A percentile compares a stretch with the other conserved stretches of the same genome.
Conservation (phyloP, 2,888 invertebrate species). For the Cerastoderma edule region DNA sequence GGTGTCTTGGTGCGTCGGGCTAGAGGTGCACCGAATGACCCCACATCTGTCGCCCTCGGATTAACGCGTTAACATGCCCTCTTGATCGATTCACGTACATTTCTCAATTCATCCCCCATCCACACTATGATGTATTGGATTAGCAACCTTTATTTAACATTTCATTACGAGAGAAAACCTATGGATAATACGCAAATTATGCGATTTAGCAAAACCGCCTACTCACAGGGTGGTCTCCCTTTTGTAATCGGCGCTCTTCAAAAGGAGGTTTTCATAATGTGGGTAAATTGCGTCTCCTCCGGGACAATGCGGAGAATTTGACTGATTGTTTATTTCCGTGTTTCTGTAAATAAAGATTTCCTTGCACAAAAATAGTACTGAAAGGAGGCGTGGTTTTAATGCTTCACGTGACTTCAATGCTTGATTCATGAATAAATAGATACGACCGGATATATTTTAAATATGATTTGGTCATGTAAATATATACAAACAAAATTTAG, state of each 20-base stretch:
- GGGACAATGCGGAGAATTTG: constrained; percentile 1
- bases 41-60: constrained; percentile 45
- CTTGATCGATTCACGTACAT: constrained; percentile 38
- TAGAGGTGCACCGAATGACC: constrained; percentile 42
- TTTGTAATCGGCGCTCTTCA: neutral
- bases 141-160: constrained; percentile 26
- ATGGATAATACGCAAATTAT: constrained; percentile 17
- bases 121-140: constrained; percentile 15
- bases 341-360: too few relatives aligned
- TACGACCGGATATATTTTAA: too few relatives aligned
- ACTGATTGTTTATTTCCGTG: too few relatives aligned
- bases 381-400: too few relatives aligned
- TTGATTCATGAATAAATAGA: too few relatives aligned
- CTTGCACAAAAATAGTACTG: too few relatives aligned
- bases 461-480: too few relatives aligned
- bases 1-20: constrained; percentile 39
- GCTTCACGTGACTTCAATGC: too few relatives aligned
- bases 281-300: neutral
- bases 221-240: constrained; percentile 28
- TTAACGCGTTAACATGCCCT: constrained; percentile 42
- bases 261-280: neutral
- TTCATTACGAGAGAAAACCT: constrained; percentile 20
- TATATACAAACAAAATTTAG: too few relatives aligned
- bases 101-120: constrained; percentile 5
- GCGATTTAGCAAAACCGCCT: constrained; percentile 23